Evolutionary conservation across 2,113 vertebrate species (phyloP), one percentile per base, ranked within the genome.

Genomic region (Setophaga coronata): DNA sequence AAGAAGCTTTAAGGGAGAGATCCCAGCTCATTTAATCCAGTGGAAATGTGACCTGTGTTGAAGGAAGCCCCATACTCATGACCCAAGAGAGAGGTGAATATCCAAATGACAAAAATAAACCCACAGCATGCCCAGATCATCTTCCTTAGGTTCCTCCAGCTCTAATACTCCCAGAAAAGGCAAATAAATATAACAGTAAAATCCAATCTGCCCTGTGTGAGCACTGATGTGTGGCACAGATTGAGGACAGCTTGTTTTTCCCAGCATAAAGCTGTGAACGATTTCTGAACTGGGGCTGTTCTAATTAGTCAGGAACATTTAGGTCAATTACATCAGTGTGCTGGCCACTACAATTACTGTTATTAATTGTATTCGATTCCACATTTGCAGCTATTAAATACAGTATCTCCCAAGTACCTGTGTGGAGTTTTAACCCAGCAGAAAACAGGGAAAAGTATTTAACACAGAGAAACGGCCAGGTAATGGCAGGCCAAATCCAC

Each of bases 311-410:
- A 65, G 74, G 79, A 88, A 82, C 84, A 77, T 87, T 96, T 57
- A 82, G 90, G 95, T 80, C 89, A 96, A 95, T 96, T 90, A 92
- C 64, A 77, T 9, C 42, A 61, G 70, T 2, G 5, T 90, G 72
- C 88, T 93, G 82, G 61, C 80, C 82, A 72, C 84, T 50, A 47
- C 82, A 90, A 60, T 95, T 73, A 70, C 87, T 78, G 8, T 79
- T 95, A 95, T 95, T 94, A 97, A 97, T 93, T 85, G 77, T 28
- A 50, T 78, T 97, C 21, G 51, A 90, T 95, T 83, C 15, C 85
- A 67, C 91, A 67, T 91, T 93, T 94, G 53, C 53, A 82, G 10
- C 94, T 87, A 73, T 91, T 95, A 93, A 89, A 83, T 25, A 40
- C 33, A 45, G 79, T 10, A 77, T 43, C 85, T 92, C 50, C 7